These are phyloP conservation scores for Felis catus DNA, from an alignment of 2,113 vertebrate species.

Conservation along the genomic window DNA sequence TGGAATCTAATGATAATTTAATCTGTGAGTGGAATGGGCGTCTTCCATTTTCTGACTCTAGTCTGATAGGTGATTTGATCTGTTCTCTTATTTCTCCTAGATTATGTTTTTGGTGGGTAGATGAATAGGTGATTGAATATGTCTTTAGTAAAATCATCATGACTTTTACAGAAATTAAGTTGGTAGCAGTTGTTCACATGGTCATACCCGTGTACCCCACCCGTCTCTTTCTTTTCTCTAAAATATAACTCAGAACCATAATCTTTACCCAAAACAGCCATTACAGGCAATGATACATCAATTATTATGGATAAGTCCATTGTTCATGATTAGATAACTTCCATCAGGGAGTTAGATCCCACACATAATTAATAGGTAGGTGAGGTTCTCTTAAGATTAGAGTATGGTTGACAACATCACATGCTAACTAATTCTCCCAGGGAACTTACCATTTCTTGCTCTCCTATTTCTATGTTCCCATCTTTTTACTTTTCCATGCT, in stretches of 20 bases:
- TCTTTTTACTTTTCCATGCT: not conserved
- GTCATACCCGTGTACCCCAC: not conserved
- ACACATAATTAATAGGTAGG: not conserved
- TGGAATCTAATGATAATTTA: not conserved
- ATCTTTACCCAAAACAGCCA: constrained; percentile 20
- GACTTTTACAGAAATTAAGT: constrained; percentile 7
- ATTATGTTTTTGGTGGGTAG: not conserved
- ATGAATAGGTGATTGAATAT: not conserved
- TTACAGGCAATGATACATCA: not conserved
- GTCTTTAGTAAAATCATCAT: not conserved
- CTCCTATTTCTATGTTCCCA: not conserved
- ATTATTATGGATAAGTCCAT: not conserved
- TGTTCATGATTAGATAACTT: not conserved
- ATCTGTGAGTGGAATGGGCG: not conserved
- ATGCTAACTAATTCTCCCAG: not conserved
- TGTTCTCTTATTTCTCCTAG: not conserved
- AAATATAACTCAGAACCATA: not conserved
- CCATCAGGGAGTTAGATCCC: not conserved
- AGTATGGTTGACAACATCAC: not conserved
- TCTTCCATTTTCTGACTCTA: not conserved
- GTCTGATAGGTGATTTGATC: not conserved
- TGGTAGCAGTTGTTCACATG: not conserved
- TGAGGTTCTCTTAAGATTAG: not conserved
- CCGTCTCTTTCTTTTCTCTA: not conserved
- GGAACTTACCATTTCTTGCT: not conserved